Base-by-base conservation (phyloP, 2,113 vertebrate genomes). In the Lophius piscatorius region DNA sequence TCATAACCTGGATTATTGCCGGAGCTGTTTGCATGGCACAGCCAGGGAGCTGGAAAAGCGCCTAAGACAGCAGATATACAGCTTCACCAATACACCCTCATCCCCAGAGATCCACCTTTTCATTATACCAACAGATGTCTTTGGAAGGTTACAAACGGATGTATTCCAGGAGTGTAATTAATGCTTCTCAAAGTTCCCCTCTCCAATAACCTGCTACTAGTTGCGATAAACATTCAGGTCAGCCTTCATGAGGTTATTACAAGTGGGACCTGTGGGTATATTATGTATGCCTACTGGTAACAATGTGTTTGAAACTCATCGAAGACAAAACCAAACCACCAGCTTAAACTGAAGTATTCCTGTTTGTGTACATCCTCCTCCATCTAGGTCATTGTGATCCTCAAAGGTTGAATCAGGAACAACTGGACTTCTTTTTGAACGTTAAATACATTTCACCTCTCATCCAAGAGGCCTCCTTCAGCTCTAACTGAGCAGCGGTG, bases 1-100 rank as follows among this genome's bases (percentile, higher is more conserved):
- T 67, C 36, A 36, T 65, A 52, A 58, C 52, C 68, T 4, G 42
- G 26, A 66, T 57, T 35, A 17, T 54, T 54, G 63, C 41, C 36
- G 61, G 29, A 54, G 52, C 42, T 34, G 54, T 46, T 74, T 46
- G 45, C 51, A 13, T 9, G 16, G 48, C 0, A 5, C 20, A 41
- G 29, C 1, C 45, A 2, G 16, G 21, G 28, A 63, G 23, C 34
- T 12, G 28, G 18, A 59, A n/a, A 39, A 18, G 1, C 2, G 36
- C 34, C 33, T 12, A 5, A 5, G 21, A 48, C 14, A 45, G 12
- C 38, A 49, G 16, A 4, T 13, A 22, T 66, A 23, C 14, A 44
- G 23, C 12, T 55, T 4, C 4, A 18, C 26, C 13, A 61, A 35
- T 23, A 33, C 18, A 33, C 24, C 26, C 22, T 39, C 18, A 9